Evolutionary conservation across 2,797 vertebrate species (phyloP).

Genomic region (Rhodeus uyekii): DNA sequence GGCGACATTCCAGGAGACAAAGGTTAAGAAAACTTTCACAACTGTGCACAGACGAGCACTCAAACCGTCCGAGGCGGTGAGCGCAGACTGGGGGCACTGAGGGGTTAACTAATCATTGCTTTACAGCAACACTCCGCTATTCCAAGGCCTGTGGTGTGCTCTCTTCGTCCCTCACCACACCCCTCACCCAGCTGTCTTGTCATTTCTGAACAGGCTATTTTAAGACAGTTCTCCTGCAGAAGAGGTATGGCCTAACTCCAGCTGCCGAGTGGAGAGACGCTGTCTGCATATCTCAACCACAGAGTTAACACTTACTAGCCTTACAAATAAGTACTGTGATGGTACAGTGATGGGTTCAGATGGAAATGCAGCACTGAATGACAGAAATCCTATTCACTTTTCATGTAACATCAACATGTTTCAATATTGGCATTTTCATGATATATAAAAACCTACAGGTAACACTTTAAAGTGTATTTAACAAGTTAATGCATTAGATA

Average conservation of each 20-base stretch:
- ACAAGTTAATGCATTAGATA: not conserved
- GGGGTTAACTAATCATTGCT: conserved; percentile 62
- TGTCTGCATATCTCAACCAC: conserved; percentile 45
- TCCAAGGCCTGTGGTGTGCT: conserved; percentile 65
- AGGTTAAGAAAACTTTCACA: conserved; percentile 76
- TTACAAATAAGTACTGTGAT: not conserved
- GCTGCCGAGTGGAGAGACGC: conserved; percentile 45
- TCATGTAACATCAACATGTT: not conserved
- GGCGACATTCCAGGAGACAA: conserved; percentile 72
- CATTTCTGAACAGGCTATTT: conserved; percentile 81
- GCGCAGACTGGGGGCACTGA: conserved; percentile 39
- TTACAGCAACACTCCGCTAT: conserved; percentile 66
- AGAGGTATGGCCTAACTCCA: conserved; percentile 62
- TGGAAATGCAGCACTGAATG: not conserved
- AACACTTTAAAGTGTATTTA: not conserved
- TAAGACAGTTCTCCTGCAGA: conserved; percentile 70
- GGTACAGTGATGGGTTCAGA: not conserved
- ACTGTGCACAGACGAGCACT: conserved; percentile 25
- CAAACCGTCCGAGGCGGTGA: not conserved
- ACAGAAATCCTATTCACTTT: not conserved
- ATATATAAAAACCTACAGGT: not conserved
- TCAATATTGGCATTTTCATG: not conserved
- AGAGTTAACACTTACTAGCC: not conserved
- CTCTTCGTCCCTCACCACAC: conserved; percentile 50
- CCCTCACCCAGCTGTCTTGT: conserved; percentile 78